A percentile compares a stretch with the other conserved stretches of the same genome.
Conservation (phyloP, 2,113 vertebrate genomes). For the Macquaria australasica region DNA sequence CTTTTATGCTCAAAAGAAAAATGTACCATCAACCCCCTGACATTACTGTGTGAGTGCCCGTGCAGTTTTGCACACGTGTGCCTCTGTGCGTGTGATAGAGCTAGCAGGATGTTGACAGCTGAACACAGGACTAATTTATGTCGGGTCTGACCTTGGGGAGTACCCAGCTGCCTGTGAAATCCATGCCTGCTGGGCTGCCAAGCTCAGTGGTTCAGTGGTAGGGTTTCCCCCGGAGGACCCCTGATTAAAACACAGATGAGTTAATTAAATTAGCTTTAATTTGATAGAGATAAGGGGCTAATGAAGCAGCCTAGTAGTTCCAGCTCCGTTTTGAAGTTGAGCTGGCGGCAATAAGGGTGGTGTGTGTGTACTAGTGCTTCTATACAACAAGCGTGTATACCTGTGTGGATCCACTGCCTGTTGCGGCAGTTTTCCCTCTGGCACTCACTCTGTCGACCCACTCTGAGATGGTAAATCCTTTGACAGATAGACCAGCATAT, state of each 20-base stretch:
- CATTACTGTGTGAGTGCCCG: constrained; percentile 28
- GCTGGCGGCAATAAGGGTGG: constrained; percentile 44
- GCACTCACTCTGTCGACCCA: neutral
- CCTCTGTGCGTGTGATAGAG: constrained; percentile 54
- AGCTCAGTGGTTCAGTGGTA: constrained; percentile 74
- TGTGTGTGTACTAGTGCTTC: constrained; percentile 17
- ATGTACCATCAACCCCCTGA: constrained; percentile 40
- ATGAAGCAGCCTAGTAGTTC: constrained; percentile 71
- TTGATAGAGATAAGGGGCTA: constrained; percentile 76
- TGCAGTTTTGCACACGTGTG: constrained; percentile 43
- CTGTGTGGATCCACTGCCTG: constrained; percentile 39
- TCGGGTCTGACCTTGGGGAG: constrained; percentile 78
- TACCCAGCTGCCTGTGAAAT: constrained; percentile 82
- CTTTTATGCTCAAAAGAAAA: constrained; percentile 43
- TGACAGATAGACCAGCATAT: constrained; percentile 56
- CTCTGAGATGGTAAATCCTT: constrained; percentile 51
- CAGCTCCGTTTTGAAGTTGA: constrained; percentile 74
- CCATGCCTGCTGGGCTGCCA: constrained; percentile 79
- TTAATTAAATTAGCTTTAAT: constrained; percentile 82
- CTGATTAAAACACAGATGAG: constrained; percentile 81
- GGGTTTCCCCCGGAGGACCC: constrained; percentile 77
- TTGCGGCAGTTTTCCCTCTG: constrained; percentile 37
- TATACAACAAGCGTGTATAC: constrained; percentile 31
- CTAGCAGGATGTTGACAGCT: constrained; percentile 78
- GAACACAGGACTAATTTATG: constrained; percentile 81